These are phyloP conservation scores for Smithornis capensis DNA, from an alignment of 2,113 vertebrate genomes.

Conservation along the genomic window DNA sequence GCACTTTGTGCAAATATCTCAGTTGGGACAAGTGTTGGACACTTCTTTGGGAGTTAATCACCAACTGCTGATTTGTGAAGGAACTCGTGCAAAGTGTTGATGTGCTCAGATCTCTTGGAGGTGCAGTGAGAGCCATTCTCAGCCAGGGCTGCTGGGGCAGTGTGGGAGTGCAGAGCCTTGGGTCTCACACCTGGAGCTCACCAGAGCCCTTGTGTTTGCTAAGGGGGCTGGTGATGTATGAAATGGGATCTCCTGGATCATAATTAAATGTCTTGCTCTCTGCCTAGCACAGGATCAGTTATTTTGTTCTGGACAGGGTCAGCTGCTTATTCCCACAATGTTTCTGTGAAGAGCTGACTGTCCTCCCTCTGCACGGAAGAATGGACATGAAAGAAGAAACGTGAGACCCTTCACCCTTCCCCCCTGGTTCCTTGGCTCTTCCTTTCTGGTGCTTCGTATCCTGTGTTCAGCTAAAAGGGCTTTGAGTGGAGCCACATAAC, in stretches of 20 bases:
- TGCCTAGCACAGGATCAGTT: not conserved
- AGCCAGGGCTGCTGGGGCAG: not conserved
- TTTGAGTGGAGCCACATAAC: not conserved
- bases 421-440: not conserved
- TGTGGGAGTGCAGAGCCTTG: not conserved
- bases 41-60: not conserved
- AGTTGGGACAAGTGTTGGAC: not conserved
- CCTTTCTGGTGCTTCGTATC: not conserved
- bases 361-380: not conserved
- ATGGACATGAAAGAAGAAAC: not conserved
- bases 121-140: not conserved
- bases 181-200: fast-evolving
- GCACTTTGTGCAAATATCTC: not conserved
- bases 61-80: not conserved
- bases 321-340: not conserved
- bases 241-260: not conserved
- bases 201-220: not conserved
- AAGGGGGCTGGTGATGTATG: not conserved
- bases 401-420: not conserved
- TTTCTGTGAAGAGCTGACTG: not conserved
- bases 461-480: not conserved
- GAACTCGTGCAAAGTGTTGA: not conserved
- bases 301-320: not conserved
- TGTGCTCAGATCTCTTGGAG: not conserved
- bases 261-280: not conserved